Evolutionary conservation across 2,797 vertebrate genomes (phyloP).

Genomic region (Clarias laeviceps): DNA sequence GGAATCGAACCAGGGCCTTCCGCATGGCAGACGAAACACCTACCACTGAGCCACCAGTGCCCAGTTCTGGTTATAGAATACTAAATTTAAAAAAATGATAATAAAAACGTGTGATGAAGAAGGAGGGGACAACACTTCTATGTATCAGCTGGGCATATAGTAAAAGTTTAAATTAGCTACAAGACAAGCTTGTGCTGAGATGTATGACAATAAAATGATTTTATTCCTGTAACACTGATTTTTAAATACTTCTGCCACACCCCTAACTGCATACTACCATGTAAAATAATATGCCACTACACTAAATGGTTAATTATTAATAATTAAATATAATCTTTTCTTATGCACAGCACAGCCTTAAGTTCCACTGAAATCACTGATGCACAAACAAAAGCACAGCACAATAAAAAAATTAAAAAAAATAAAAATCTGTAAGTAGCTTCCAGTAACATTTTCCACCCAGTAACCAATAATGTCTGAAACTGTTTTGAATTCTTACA

Average conservation of each 20-base stretch:
- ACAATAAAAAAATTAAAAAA: not conserved
- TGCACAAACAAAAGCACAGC: not conserved
- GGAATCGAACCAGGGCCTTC: too few relatives aligned
- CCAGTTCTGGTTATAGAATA: not conserved
- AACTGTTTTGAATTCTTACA: not conserved
- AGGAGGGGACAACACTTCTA: not conserved
- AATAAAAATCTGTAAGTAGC: not conserved
- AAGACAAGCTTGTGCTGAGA: not conserved
- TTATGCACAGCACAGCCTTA: not conserved
- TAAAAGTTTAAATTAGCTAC: not conserved
- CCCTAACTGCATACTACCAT: not conserved
- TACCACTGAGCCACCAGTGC: too few relatives aligned
- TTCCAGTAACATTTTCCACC: not conserved
- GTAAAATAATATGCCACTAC: not conserved
- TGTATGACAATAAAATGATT: not conserved
- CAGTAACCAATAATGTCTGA: not conserved
- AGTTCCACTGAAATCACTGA: not conserved
- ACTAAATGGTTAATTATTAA: not conserved
- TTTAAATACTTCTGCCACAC: not conserved
- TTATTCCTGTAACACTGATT: not conserved
- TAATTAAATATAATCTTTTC: not conserved
- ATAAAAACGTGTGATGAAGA: not conserved
- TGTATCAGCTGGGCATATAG: not conserved
- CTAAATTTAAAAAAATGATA: not conserved
- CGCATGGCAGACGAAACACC: too few relatives aligned